Evolutionary conservation across 2,888 invertebrate genomes (phyloP).

Genomic region (Cataglyphis livida): DNA sequence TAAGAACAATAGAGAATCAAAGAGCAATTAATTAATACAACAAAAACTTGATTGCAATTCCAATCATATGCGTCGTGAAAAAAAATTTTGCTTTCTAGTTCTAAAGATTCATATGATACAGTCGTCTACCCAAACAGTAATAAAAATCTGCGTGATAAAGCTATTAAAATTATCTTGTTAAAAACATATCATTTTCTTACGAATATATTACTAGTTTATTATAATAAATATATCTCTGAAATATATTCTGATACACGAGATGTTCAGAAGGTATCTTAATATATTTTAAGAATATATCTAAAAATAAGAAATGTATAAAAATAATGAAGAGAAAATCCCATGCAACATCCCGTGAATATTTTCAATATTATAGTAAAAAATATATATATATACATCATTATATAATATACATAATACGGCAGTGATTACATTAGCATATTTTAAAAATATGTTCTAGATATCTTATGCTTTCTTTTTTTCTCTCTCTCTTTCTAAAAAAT

Average conservation of each 20-base stretch:
- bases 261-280: not conserved
- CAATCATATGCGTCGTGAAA: not conserved
- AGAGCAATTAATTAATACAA: not conserved
- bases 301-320: constrained; percentile 24
- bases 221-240: constrained; percentile 8
- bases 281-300: not conserved
- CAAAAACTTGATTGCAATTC: not conserved
- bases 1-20: not conserved
- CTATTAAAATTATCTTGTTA: constrained; percentile 12
- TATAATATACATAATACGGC: constrained; percentile 21
- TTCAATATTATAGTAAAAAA: constrained; percentile 35
- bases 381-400: not conserved
- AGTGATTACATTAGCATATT: constrained; percentile 41
- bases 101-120: constrained; percentile 5
- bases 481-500: constrained; percentile 4
- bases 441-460: constrained; percentile 38
- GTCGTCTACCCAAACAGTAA: constrained; percentile 29
- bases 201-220: constrained; percentile 17
- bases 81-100: not conserved
- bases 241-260: not conserved
- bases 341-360: constrained; percentile 2
- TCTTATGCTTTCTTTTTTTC: not conserved
- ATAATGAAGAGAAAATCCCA: constrained; percentile 12
- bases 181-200: constrained; percentile 22
- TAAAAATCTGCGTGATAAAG: constrained; percentile 28